Evolutionary conservation across 2,113 vertebrate species (phyloP).

Genomic region (Pteropus alecto): DNA sequence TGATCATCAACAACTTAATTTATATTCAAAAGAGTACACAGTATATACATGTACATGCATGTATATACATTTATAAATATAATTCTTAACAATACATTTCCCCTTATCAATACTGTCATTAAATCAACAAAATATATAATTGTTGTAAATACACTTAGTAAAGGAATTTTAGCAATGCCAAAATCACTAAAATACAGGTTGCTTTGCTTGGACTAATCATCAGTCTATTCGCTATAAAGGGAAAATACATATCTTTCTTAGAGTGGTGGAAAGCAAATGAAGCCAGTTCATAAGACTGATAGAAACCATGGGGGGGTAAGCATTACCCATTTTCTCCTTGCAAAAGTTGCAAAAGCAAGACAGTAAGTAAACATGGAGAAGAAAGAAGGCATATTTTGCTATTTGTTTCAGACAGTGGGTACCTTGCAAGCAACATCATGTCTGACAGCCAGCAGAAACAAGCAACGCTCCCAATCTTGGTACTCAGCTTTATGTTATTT

Average conservation of each 20-base stretch:
- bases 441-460: not conserved
- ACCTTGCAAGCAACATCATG: not conserved
- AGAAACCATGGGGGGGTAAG: conserved; percentile 32
- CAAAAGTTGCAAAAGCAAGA: conserved; percentile 56
- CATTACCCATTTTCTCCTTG: conserved; percentile 58
- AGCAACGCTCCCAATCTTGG: not conserved
- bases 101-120: not conserved
- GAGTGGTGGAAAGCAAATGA: conserved; percentile 29
- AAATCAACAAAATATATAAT: not conserved
- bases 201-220: conserved; percentile 35
- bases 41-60: not conserved
- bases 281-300: not conserved
- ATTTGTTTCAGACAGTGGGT: not conserved
- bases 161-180: not conserved
- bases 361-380: not conserved
- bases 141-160: not conserved
- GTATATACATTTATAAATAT: conserved; percentile 2
- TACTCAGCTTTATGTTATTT: not conserved
- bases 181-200: conserved; percentile 46
- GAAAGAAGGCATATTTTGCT: not conserved
- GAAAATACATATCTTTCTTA: conserved; percentile 44
- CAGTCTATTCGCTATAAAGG: not conserved
- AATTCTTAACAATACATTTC: conserved; percentile 4
- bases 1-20: not conserved
- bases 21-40: not conserved